Percentiles rank a stretch among this genome's conserved stretches.
phyloP scores from a whole-genome alignment of 2,797 vertebrate species.

The Acanthiza pusilla region DNA sequence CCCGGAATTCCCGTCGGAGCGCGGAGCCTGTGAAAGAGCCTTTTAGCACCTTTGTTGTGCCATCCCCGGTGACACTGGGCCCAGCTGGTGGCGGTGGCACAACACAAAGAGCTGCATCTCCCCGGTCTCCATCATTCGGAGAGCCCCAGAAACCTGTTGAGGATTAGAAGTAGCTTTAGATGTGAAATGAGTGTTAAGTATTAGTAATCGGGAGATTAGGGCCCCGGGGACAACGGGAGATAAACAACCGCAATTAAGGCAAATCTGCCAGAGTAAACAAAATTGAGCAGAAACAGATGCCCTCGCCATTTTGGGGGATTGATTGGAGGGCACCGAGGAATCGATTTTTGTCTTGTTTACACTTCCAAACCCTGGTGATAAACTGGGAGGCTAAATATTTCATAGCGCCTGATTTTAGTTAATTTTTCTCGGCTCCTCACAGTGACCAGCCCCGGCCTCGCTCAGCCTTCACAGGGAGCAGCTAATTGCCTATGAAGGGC shows the following conservation, averaged over 20 bases:
- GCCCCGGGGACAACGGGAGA: constrained; percentile 77
- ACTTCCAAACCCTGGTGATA: constrained; percentile 81
- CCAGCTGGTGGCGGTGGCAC: constrained; percentile 84
- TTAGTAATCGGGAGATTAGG: constrained; percentile 80
- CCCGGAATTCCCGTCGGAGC: constrained; percentile 72
- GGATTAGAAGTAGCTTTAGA: constrained; percentile 80
- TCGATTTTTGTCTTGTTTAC: constrained; percentile 96
- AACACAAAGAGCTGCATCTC: constrained; percentile 85
- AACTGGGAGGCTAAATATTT: constrained; percentile 77
- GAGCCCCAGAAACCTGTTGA: constrained; percentile 80
- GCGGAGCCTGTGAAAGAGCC: constrained; percentile 86
- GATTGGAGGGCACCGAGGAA: constrained; percentile 83
- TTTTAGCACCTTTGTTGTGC: constrained; percentile 93
- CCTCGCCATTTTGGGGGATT: constrained; percentile 79
- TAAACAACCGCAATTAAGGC: constrained; percentile 82
- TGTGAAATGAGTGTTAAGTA: constrained; percentile 84
- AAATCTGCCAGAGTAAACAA: constrained; percentile 81
- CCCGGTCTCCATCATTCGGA: constrained; percentile 75
- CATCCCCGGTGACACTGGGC: constrained; percentile 83
- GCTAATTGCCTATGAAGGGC: constrained; percentile 84
- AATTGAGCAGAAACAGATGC: constrained; percentile 87
- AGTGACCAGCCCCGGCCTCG: constrained; percentile 74
- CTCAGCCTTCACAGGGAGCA: constrained; percentile 78
- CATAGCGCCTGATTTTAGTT: constrained; percentile 78
- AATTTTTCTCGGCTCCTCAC: constrained; percentile 74